Base-by-base conservation (phyloP, 2,113 vertebrate genomes). In the Seriola dumerili region DNA sequence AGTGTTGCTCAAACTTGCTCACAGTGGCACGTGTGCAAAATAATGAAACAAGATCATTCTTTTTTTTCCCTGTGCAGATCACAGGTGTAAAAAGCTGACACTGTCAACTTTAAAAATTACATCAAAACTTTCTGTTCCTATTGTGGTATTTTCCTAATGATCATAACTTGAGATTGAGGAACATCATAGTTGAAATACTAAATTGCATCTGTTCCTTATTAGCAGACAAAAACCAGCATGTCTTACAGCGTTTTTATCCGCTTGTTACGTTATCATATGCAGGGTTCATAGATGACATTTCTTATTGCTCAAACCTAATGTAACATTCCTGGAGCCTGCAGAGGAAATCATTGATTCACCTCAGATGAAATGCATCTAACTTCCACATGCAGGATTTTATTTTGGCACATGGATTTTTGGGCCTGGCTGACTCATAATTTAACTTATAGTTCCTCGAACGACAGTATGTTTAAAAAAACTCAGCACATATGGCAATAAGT, bases 361-460 rank as follows among this genome's bases (percentile, higher is more conserved):
- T 17, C 65, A 16, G 77, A n/a, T 42, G 8, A 32, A 55, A 46
- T 59, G n/a, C 40, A 48, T 23, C 32, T 70, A 17, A 69, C 57
- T 64, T 25, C 14, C 34, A 73, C 17, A 50, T 63, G 38, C 13
- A 69, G 63, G 57, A 13, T 62, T 72, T 29, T 38, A 40, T 70
- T 63, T 19, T 8, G 36, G 23, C 32, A 54, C 10, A 10, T 71
- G 12, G 8, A 11, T 58, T 44, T 21, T 46, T 9, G 1, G 42
- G 23, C 36, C 34, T 52, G 32, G 5, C 16, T 52, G 14, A 2
- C 38, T 77, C 2, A 50, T 63, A 34, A 46, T 11, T 42, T 52
- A 16, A 40, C 2, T 19, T 10, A 5, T 0, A 11, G 17, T 9
- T 9, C n/a, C 8, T 14, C 19, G 19, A 40, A 23, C 25, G 1